phyloP scores from a whole-genome alignment of 1,140 invertebrate genomes.

The Sarcophaga peregrina region DNA sequence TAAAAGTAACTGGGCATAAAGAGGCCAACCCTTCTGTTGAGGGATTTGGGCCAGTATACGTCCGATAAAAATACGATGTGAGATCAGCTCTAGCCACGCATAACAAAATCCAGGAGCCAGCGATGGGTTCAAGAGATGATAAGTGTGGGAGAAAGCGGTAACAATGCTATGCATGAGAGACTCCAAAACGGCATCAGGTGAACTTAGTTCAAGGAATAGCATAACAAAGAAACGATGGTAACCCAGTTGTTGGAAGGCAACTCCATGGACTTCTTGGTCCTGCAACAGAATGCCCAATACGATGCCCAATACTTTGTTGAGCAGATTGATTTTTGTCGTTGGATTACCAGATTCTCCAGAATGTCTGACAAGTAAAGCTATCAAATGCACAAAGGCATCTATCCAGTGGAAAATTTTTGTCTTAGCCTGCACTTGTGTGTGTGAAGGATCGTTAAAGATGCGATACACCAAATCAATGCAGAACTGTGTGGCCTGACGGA shows the following conservation, averaged over 20 bases:
- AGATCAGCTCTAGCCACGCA: constrained; percentile 97
- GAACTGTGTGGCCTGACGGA: constrained; percentile 95
- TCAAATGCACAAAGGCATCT: constrained; percentile 94
- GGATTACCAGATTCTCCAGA: constrained; percentile 89
- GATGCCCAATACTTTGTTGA: constrained; percentile 97
- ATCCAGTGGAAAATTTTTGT: constrained; percentile 96
- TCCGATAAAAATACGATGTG: constrained; percentile 95
- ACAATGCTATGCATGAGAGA: constrained; percentile 70
- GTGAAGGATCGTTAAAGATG: constrained; percentile 70
- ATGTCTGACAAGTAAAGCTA: constrained; percentile 96
- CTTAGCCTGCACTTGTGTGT: constrained; percentile 74
- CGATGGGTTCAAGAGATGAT: constrained; percentile 92
- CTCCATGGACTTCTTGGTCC: constrained; percentile 90
- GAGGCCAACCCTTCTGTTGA: constrained; percentile 86
- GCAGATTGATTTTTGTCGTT: constrained; percentile 93
- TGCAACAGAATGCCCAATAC: constrained; percentile 93
- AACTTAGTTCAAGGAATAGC: constrained; percentile 96
- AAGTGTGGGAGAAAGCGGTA: constrained; percentile 90
- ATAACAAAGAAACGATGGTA: constrained; percentile 98
- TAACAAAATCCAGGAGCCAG: constrained; percentile 97
- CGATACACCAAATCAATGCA: constrained; percentile 96
- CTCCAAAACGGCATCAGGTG: constrained; percentile 87
- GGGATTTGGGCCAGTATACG: constrained; percentile 90
- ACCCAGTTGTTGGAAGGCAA: constrained; percentile 95
- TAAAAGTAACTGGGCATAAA: constrained; percentile 91